Conservation (phyloP, 2,797 vertebrate species). For the Emydoidea blandingii region DNA sequence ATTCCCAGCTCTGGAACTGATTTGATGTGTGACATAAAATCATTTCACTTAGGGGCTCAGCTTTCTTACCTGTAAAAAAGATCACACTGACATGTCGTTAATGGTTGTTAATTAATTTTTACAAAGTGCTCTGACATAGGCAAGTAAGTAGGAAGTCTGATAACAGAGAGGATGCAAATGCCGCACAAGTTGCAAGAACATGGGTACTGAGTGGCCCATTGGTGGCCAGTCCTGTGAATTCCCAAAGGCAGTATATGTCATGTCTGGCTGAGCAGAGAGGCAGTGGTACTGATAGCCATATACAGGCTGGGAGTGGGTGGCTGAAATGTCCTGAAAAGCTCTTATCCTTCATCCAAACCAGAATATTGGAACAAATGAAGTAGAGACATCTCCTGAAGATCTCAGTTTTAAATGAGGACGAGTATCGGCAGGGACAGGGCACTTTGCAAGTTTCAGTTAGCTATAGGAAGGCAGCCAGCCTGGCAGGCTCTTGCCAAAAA, state of each 20-base stretch:
- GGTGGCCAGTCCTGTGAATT: fast-evolving
- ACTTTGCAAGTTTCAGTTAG: not conserved
- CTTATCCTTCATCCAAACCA: not conserved
- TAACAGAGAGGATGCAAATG: not conserved
- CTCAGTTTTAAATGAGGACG: not conserved
- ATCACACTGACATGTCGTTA: fast-evolving
- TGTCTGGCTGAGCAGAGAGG: fast-evolving
- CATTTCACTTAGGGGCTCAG: not conserved
- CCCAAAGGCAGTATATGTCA: not conserved
- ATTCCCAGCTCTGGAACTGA: not conserved
- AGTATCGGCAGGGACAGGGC: not conserved
- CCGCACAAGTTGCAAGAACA: not conserved
- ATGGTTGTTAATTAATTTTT: slow-evolving; percentile 1
- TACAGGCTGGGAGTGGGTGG: not conserved
- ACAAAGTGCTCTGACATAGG: not conserved
- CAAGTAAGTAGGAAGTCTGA: not conserved
- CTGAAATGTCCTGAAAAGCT: not conserved
- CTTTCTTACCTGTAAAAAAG: not conserved
- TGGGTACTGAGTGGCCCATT: not conserved
- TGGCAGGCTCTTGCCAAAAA: fast-evolving
- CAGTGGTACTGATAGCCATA: not conserved
- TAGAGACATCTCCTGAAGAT: not conserved
- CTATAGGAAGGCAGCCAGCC: not conserved
- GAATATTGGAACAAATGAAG: not conserved
- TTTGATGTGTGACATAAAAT: not conserved